These are phyloP conservation scores for Helicoverpa zea DNA, from an alignment of 1,140 invertebrate species.

Conservation along the genomic window DNA sequence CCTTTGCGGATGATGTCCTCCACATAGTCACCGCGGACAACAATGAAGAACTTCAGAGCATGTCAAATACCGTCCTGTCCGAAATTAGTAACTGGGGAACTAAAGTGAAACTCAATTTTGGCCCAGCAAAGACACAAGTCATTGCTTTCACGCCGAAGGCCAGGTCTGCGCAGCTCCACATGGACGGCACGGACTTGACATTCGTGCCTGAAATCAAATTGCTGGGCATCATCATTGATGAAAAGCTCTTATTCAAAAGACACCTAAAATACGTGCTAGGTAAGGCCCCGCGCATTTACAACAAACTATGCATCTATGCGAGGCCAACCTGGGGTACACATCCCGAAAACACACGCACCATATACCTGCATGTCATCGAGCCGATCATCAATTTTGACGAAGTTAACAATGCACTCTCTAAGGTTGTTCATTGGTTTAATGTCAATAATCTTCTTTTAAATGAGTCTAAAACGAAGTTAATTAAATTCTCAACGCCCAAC, in stretches of 20 bases:
- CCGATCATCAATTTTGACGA: no score
- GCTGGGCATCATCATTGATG: no score
- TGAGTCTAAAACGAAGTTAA: no score
- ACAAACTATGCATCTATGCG: constrained; percentile 32
- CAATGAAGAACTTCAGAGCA: constrained; percentile 15
- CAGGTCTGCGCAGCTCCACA: background rate
- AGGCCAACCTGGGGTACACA: constrained; percentile 54
- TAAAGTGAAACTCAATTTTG: constrained; percentile 48
- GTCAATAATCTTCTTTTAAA: no score
- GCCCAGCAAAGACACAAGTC: constrained; percentile 49
- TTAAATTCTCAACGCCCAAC: no score
- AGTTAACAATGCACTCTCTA: no score
- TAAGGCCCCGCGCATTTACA: constrained; percentile 47
- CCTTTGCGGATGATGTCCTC: no score
- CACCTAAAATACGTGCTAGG: constrained; percentile 36
- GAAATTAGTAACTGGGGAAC: constrained; percentile 49
- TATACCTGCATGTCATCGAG: no score
- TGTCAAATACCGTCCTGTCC: constrained; percentile 10
- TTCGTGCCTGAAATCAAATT: background rate
- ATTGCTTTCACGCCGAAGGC: constrained; percentile 51
- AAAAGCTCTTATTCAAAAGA: background rate
- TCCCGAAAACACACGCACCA: no score
- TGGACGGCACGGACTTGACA: background rate
- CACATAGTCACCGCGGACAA: background rate
- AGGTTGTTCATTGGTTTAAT: no score